A percentile compares a stretch with the other conserved stretches of the same genome.
These are phyloP conservation scores for Drosophila lacteicornis DNA, from an alignment of 1,140 invertebrate genomes.

Conservation along the genomic window DNA sequence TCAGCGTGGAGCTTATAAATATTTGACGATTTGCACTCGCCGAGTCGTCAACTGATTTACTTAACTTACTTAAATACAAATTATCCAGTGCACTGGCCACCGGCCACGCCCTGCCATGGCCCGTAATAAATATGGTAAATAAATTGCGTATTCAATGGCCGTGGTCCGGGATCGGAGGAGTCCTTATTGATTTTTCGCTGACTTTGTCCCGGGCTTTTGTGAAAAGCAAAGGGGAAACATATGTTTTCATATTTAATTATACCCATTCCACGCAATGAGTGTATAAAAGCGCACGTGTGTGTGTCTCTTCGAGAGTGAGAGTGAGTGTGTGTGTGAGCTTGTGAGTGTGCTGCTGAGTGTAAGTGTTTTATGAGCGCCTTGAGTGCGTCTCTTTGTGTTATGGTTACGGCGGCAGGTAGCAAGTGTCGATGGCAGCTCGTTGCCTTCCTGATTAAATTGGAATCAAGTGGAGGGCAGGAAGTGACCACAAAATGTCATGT, in stretches of 20 bases:
- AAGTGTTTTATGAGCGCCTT: conserved; percentile 62
- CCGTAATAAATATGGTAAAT: conserved; percentile 59
- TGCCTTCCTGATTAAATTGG: conserved; percentile 23
- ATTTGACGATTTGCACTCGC: conserved; percentile 60
- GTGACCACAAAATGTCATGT: conserved; percentile 14
- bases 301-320: background rate
- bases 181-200: conserved; percentile 72
- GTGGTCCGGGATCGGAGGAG: conserved; percentile 34
- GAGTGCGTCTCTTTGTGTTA: conserved; percentile 51
- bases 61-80: conserved; percentile 72
- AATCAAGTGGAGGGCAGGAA: conserved; percentile 1
- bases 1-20: conserved; percentile 66
- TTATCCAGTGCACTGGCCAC: conserved; percentile 44
- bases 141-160: conserved; percentile 41
- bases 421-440: conserved; percentile 34
- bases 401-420: conserved; percentile 38
- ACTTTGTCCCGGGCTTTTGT: conserved; percentile 27
- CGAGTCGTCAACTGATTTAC: conserved; percentile 70
- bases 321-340: conserved; percentile 4
- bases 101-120: conserved; percentile 4
- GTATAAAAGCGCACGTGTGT: conserved; percentile 35
- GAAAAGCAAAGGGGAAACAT: conserved; percentile 73
- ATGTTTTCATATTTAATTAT: conserved; percentile 81
- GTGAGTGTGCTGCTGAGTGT: conserved; percentile 41
- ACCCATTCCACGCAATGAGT: conserved; percentile 53